Evolutionary conservation across 2,888 invertebrate species (phyloP), one percentile per base, ranked within the genome.

Genomic region (Masnerella sp.): DNA sequence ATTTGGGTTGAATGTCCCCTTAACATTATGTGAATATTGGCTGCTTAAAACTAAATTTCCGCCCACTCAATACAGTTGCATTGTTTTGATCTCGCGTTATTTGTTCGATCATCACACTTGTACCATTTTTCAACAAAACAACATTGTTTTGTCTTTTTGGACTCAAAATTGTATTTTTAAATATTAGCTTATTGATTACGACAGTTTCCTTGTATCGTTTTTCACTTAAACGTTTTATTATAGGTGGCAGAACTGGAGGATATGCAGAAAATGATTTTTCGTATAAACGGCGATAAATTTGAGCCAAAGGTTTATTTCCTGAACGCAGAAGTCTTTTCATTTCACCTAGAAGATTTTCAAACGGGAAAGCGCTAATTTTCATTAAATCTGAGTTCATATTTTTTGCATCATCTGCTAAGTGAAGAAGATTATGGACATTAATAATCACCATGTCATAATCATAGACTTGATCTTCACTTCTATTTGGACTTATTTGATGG

Each of bases 341-440:
- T 54, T 70, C 36, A 1, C 75, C 77, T 5, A 78, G 47, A 7
- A 62, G 22, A 65, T 17, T 77, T 51, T 74, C 76, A 22, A 76
- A 78, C 1, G 67, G 64, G 52, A 75, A 74, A 20, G 70, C 74
- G 34, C 52, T 62, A 1, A 74, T 54, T 40, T 8, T 11, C 8
- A 22, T 62, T 18, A 76, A 49, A 2, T 56, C 32, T 18, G 49
- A 64, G 2, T 28, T 12, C 54, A 75, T 52, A 30, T 74, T 51
- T 17, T 47, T 51, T 0, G 34, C 71, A 45, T 78, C 76, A 58
- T 78, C 75, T 15, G 72, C 74, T 9, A 78, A 20, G 15, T 76
- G 76, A 22, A 75, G 47, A 3, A 75, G 52, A 11, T 71, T 69
- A 75, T 86, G 86, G 3, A 84, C 77, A 78, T 86, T 86, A 42